These are phyloP conservation scores for Lithophane semibrunnea DNA, from an alignment of 2,888 invertebrate species.

Conservation along the genomic window DNA sequence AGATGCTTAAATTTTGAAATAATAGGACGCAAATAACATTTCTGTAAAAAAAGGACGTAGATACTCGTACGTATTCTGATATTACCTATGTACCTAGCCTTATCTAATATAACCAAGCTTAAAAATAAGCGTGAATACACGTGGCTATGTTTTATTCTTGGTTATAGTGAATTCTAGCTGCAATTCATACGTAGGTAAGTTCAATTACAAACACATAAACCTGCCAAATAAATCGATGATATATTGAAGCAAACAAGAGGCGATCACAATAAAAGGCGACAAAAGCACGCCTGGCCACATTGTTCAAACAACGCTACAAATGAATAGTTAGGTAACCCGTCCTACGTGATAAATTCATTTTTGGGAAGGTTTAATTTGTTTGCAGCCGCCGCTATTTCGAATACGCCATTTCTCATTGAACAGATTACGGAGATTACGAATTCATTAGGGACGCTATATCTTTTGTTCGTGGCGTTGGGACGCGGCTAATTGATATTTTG, in stretches of 20 bases:
- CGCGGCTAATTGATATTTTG: constrained; percentile 87
- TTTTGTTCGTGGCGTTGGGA: constrained; percentile 80
- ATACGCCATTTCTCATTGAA: constrained; percentile 90
- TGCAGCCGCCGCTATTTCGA: constrained; percentile 83
- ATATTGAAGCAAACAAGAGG: constrained; percentile 59
- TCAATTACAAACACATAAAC: constrained; percentile 47
- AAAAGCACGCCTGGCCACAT: constrained; percentile 54
- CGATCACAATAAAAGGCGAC: constrained; percentile 64
- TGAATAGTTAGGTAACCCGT: constrained; percentile 79
- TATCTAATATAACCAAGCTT: not conserved
- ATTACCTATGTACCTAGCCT: not conserved
- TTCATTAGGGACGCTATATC: constrained; percentile 89
- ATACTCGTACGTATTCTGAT: not conserved
- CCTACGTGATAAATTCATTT: constrained; percentile 89
- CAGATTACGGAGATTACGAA: constrained; percentile 90
- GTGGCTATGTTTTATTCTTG: not conserved
- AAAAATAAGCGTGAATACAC: not conserved
- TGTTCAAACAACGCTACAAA: constrained; percentile 72
- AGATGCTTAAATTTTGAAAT: not conserved
- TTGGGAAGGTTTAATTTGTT: constrained; percentile 90
- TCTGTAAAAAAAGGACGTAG: not conserved
- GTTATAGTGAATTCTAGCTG: not conserved
- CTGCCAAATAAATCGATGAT: constrained; percentile 57
- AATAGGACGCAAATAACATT: not conserved
- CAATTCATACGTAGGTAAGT: constrained; percentile 2